Base-by-base conservation (phyloP, 2,113 vertebrate genomes). In the Catharus fuscescens region DNA sequence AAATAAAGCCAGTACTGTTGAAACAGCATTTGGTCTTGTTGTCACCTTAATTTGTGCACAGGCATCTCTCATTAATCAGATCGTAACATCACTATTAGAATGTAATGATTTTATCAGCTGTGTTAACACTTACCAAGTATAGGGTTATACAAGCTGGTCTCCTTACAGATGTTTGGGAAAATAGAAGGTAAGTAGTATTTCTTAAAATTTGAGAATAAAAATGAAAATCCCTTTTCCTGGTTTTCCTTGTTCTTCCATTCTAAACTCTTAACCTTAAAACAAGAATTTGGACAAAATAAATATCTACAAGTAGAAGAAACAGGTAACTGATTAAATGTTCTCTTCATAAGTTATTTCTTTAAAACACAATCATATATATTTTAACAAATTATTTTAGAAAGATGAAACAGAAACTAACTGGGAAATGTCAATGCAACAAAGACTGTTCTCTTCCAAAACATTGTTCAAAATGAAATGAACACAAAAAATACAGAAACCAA, bases 181-280 rank as follows among this genome's bases (percentile, higher is more conserved):
- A 99, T 99, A 97, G 99, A 99, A 98, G 99, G 99, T 97, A 99
- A 98, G 95, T 99, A 99, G 97, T 99, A 99, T 97, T 99, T 99
- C 98, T 99, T 99, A 98, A 99, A 99, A 98, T 99, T 98, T 95
- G 98, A 98, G 96, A 99, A 99, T 89, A 99, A 98, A 97, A 99
- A 99, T 81, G 99, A 99, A 97, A 99, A 99, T 97, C 99, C 99
- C 86, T 98, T 99, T 97, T 99, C 99, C 87, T 99, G 99, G 94
- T 99, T 99, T 97, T 99, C 99, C 96, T 99, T 99, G 97, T 99
- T 99, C 93, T 98, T 99, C 99, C 99, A 99, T 98, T 99, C 99
- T 86, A 99, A 98, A 97, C 99, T 99, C 95, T 99, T 99, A 70
- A 99, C 99, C 99, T 99, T 97, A 80, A 94, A 45, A 88, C 72